Evolutionary conservation across 2,888 invertebrate genomes (phyloP).

Genomic region (Gerosis bhagava): DNA sequence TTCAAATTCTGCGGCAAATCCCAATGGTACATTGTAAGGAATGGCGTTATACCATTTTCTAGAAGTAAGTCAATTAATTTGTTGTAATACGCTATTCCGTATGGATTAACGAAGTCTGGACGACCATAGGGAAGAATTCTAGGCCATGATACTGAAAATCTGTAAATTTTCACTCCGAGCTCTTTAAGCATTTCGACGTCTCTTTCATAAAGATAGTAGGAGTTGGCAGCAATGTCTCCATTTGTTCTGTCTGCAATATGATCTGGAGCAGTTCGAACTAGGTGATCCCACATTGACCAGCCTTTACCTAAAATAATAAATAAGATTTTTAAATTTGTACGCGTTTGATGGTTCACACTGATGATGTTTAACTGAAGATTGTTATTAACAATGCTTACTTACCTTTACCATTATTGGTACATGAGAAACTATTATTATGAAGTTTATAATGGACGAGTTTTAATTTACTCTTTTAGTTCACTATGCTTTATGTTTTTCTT

Average conservation of each 20-base stretch:
- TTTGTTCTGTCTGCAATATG: constrained; percentile 72
- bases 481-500: no score
- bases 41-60: constrained; percentile 80
- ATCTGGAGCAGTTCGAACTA: constrained; percentile 65
- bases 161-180: constrained; percentile 63
- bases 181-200: constrained; percentile 60
- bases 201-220: constrained; percentile 79
- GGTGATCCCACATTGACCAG: constrained; percentile 81
- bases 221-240: constrained; percentile 80
- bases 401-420: no score
- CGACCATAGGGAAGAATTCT: constrained; percentile 81
- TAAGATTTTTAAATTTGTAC: no score
- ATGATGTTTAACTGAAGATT: no score
- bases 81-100: constrained; percentile 84
- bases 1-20: constrained; percentile 71
- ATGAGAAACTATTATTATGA: no score
- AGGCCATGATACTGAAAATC: constrained; percentile 83
- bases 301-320: constrained; percentile 82
- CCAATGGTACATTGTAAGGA: constrained; percentile 76
- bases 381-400: no score
- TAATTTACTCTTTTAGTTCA: no score
- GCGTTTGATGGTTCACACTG: no score
- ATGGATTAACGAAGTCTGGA: constrained; percentile 67
- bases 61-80: constrained; percentile 81
- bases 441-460: no score